Evolutionary conservation across 92 coral and sea anemone genomes (phyloP).

Genomic region (Plumapathes pennacea): DNA sequence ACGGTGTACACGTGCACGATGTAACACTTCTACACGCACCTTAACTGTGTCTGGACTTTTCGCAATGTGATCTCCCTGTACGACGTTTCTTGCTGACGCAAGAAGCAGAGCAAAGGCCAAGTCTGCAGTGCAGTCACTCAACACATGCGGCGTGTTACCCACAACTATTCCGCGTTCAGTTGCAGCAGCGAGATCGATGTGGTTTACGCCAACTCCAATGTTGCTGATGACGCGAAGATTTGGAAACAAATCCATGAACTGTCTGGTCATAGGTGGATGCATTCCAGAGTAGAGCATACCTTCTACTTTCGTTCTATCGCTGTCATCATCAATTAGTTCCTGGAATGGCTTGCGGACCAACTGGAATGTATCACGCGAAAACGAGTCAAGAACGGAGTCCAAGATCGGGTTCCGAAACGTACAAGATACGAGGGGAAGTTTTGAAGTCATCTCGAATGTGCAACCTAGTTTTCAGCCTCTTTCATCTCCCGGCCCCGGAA

Average conservation of each 20-base stretch:
- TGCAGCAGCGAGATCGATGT: conserved; percentile 67
- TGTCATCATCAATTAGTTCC: no score
- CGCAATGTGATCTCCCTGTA: conserved; percentile 46
- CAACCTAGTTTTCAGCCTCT: no score
- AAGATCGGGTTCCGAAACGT: no score
- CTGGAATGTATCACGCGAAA: no score
- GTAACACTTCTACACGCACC: no score
- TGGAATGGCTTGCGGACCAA: no score
- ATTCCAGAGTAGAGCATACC: neutral
- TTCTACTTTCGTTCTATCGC: no score
- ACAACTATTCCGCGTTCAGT: conserved; percentile 61
- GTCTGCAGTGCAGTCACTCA: conserved; percentile 63
- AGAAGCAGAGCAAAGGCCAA: conserved; percentile 63
- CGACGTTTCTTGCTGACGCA: conserved; percentile 78
- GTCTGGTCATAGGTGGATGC: conserved; percentile 1
- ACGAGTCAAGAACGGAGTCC: no score
- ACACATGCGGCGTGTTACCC: conserved; percentile 53
- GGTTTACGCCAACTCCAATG: conserved; percentile 53
- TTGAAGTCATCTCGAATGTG: no score
- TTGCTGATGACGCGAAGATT: conserved; percentile 51
- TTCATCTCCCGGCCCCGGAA: no score
- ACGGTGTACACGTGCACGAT: no score
- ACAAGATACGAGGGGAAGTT: no score
- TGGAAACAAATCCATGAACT: conserved; percentile 59
- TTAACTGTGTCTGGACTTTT: conserved; percentile 34